Evolutionary conservation across 2,113 vertebrate genomes (phyloP).

Genomic region (Microcebus murinus): DNA sequence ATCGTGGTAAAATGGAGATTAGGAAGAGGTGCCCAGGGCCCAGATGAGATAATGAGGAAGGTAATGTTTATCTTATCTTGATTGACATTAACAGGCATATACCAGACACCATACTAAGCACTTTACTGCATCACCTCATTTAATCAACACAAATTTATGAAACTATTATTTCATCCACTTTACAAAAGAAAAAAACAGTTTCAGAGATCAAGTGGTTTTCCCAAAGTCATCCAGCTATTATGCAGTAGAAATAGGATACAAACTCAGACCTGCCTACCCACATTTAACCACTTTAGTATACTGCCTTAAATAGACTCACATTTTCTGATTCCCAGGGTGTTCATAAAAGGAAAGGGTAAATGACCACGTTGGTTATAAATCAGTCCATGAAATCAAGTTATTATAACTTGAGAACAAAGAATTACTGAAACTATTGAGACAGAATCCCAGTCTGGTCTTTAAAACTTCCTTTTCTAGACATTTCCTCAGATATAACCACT

Average conservation of each 20-base stretch:
- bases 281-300: neutral
- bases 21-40: neutral
- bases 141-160: slow-evolving; percentile 32
- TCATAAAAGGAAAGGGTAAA: neutral
- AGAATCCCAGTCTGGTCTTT: neutral
- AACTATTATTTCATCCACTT: slow-evolving; percentile 7
- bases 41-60: neutral
- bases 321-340: neutral
- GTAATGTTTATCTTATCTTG: slow-evolving; percentile 35
- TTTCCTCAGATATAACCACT: neutral
- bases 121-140: neutral
- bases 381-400: neutral
- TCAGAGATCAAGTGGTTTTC: slow-evolving; percentile 13
- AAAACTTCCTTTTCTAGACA: neutral
- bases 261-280: neutral
- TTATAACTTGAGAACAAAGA: neutral
- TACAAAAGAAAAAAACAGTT: neutral
- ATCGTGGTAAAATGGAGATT: slow-evolving; percentile 10
- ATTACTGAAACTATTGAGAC: neutral
- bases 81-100: neutral
- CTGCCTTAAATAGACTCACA: neutral
- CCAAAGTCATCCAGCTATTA: slow-evolving; percentile 10
- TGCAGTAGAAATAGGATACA: neutral
- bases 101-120: neutral
- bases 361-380: slow-evolving; percentile 25